Percentiles rank a stretch among this genome's conserved stretches.
Conservation (phyloP, 2,113 vertebrate genomes). For the Crotalus horridus region DNA sequence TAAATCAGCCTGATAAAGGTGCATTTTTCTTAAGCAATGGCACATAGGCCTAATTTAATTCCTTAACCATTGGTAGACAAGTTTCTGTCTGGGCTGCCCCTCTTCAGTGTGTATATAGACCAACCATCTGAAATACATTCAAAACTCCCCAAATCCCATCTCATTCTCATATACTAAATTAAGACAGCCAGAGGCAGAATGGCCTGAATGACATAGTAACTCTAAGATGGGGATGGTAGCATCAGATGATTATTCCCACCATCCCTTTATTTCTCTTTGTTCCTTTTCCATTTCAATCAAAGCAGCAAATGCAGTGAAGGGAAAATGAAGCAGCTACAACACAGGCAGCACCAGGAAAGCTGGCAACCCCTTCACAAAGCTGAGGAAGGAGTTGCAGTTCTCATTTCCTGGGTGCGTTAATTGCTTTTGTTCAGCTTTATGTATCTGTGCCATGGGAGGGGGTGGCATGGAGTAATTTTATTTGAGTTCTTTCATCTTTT, state of each 20-base stretch:
- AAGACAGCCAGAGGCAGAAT: not conserved
- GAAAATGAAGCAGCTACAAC: not conserved
- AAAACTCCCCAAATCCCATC: too few species aligned
- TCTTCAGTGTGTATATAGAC: not conserved
- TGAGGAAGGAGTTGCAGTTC: not conserved
- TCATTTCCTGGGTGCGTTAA: not conserved
- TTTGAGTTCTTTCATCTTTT: constrained; percentile 47
- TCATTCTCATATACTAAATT: not conserved
- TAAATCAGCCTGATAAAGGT: not conserved
- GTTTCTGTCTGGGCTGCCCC: too few species aligned
- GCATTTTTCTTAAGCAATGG: not conserved
- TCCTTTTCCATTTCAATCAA: constrained; percentile 6
- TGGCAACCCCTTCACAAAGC: not conserved
- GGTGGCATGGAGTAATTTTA: not conserved
- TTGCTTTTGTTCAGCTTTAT: not conserved
- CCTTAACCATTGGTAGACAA: not conserved
- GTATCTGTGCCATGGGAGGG: not conserved
- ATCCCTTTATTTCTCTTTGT: not conserved
- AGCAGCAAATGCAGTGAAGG: not conserved
- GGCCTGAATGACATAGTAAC: not conserved
- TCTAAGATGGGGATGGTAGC: not conserved
- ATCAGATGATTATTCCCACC: not conserved
- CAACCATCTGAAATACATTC: not conserved
- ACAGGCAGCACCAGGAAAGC: not conserved
- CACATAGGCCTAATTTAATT: not conserved